phyloP scores from a whole-genome alignment of 2,113 vertebrate genomes.

The Mohoua ochrocephala region DNA sequence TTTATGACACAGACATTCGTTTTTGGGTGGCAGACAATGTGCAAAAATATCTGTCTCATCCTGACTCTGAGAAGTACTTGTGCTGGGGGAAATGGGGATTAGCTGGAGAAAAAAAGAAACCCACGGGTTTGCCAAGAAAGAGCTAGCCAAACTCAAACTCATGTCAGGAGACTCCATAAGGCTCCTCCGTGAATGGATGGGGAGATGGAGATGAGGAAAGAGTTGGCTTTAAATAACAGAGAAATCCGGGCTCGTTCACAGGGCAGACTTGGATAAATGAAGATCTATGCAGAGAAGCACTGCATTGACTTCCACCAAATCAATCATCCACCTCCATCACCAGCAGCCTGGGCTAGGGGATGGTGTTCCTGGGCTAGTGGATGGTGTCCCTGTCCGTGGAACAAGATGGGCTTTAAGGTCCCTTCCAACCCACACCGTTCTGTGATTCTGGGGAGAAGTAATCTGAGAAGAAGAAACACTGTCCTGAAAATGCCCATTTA shows the following conservation, averaged over 20 bases:
- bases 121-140: not conserved
- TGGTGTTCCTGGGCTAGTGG: not conserved
- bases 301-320: rapidly evolving
- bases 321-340: not conserved
- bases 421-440: not conserved
- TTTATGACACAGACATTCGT: not conserved
- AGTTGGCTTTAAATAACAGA: not conserved
- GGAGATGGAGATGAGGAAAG: not conserved
- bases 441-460: not conserved
- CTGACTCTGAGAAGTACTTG: not conserved
- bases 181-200: not conserved
- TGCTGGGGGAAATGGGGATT: not conserved
- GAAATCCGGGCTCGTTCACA: not conserved
- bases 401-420: not conserved
- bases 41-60: not conserved
- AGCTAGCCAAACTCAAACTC: not conserved
- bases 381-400: not conserved
- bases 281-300: rapidly evolving
- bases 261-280: not conserved
- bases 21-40: not conserved
- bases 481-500: not conserved
- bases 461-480: not conserved
- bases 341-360: not conserved
- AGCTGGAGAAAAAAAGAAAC: not conserved
- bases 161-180: rapidly evolving